A percentile compares a stretch with the other conserved stretches of the same genome.
phyloP scores from a whole-genome alignment of 2,888 invertebrate genomes.

The Thysanoteuthis rhombus region DNA sequence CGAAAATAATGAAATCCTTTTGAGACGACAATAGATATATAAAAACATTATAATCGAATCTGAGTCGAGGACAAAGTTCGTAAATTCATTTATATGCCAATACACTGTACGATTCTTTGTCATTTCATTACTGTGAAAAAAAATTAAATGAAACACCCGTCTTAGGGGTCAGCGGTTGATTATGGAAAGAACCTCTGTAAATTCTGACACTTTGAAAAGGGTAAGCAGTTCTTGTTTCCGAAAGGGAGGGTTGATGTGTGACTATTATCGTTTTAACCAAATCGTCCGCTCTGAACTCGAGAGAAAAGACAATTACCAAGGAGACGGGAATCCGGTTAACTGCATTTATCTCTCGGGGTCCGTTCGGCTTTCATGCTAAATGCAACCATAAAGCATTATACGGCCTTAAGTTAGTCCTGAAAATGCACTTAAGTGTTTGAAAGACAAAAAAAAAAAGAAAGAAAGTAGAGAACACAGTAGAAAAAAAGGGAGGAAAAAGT shows the following conservation, averaged over 20 bases:
- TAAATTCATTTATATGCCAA: no score
- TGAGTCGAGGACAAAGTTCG: no score
- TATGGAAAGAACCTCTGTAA: not conserved
- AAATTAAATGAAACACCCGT: not conserved
- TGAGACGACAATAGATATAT: no score
- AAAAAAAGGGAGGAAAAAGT: no score
- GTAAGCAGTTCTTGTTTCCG: not conserved
- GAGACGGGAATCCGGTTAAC: not conserved
- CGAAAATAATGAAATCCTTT: no score
- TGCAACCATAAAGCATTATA: not conserved
- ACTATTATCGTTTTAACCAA: not conserved
- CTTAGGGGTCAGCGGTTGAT: not conserved
- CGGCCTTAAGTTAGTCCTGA: not conserved
- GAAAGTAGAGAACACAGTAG: no score
- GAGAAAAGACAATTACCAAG: not conserved
- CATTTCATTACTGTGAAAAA: no score
- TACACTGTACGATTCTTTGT: no score
- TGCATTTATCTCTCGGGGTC: not conserved
- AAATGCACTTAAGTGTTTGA: not conserved
- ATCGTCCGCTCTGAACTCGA: not conserved
- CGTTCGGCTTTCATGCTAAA: not conserved
- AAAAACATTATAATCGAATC: no score
- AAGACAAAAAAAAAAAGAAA: not conserved
- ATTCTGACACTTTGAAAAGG: not conserved
- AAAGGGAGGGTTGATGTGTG: not conserved